Evolutionary conservation across 2,888 invertebrate species (phyloP), one percentile per base, ranked within the genome.

Genomic region (Ornithoptera alexandrae): DNA sequence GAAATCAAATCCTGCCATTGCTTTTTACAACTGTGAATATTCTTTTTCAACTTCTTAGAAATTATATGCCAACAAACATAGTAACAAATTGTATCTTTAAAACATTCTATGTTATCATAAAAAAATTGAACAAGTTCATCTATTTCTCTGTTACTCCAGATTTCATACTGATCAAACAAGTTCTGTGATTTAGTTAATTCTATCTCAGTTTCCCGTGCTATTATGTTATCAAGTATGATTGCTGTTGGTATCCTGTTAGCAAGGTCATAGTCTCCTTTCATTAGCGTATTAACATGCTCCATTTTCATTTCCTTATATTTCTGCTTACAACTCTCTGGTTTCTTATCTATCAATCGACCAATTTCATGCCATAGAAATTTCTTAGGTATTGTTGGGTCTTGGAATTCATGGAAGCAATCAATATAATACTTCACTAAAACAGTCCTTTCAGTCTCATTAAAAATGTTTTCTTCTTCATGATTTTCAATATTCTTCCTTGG

Each of bases 281-380:
- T 70, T 64, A 88, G 83, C 69, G 76, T 80, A 0, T 84, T 76
- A 22, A 89, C 77, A 78, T 92, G 92, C 4, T 72, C 77, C 1
- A 72, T 72, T 68, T 81, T 85, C 46, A 92, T 70, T 65, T 87
- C 81, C 8, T 78, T 75, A 72, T 82, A 90, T 62, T 87, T 87
- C 10, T 75, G 67, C 62, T 84, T 83, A 68, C 92, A 92, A 2
- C 57, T 72, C 0, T 88, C 86, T 2, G 89, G 80, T 39, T 78
- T 80, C 74, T 87, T 88, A 58, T 89, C 86, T 2, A 92, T 68
- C 5, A 90, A 73, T 46, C 90, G 79, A 0, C 90, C 88, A 6
- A 92, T 84, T 81, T 92, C 92, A 7, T 80, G 86, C 92, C 92
- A 92, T 1, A 92, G 77, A 70, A 90, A 92, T 65, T 78, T 81